Evolutionary conservation across 2,888 invertebrate genomes (phyloP).

Genomic region (Apodemia mormo): DNA sequence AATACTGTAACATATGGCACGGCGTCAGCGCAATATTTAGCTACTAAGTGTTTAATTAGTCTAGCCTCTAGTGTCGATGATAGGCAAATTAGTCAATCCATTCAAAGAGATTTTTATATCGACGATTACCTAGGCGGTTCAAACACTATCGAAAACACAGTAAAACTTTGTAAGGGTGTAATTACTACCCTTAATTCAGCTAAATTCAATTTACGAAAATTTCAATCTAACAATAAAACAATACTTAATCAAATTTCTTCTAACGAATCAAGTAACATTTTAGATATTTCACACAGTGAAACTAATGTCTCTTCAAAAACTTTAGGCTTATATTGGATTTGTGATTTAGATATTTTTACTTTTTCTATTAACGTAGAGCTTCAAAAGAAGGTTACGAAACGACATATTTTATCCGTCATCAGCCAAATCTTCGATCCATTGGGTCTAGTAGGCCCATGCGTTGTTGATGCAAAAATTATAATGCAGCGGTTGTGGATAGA

Average conservation of each 20-base stretch:
- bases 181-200: slow-evolving; percentile 33
- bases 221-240: slow-evolving; percentile 36
- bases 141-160: slow-evolving; percentile 23
- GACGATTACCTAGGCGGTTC: slow-evolving; percentile 39
- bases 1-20: slow-evolving; percentile 41
- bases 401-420: slow-evolving; percentile 36
- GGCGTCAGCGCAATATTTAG: slow-evolving; percentile 39
- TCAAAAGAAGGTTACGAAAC: slow-evolving; percentile 40
- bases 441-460: slow-evolving; percentile 38
- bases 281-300: slow-evolving; percentile 25
- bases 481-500: slow-evolving; percentile 36
- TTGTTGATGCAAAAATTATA: slow-evolving; percentile 36
- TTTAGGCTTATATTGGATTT: slow-evolving; percentile 41
- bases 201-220: slow-evolving; percentile 38
- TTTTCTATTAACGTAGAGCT: slow-evolving; percentile 35
- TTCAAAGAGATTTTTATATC: slow-evolving; percentile 28
- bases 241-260: slow-evolving; percentile 16
- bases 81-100: slow-evolving; percentile 24
- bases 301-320: slow-evolving; percentile 33
- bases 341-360: slow-evolving; percentile 32
- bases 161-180: slow-evolving; percentile 32
- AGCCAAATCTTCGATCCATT: slow-evolving; percentile 41
- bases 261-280: slow-evolving; percentile 20
- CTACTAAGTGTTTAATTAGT: slow-evolving; percentile 35
- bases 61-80: slow-evolving; percentile 31